Conservation (phyloP, 2,113 vertebrate genomes). For the Phylloscopus whistleri region DNA sequence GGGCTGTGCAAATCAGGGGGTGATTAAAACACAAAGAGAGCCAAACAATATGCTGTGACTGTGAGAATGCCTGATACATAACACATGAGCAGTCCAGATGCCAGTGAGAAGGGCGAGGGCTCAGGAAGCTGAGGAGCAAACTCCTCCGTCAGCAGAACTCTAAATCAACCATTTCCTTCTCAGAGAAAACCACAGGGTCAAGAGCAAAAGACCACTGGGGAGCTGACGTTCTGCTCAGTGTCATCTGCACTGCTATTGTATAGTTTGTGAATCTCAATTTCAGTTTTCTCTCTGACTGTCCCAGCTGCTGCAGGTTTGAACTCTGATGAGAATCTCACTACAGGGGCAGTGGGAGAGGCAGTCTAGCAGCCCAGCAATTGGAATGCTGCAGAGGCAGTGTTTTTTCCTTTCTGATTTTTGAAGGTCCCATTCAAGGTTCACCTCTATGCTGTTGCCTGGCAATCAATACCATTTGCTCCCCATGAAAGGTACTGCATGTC, state of each 20-base stretch:
- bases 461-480: not conserved
- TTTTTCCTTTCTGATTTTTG: not conserved
- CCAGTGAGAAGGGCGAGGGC: not conserved
- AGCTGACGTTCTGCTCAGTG: not conserved
- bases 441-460: not conserved
- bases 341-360: not conserved
- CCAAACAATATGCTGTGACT: not conserved
- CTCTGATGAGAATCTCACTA: not conserved
- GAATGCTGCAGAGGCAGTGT: not conserved
- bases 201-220: not conserved
- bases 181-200: not conserved
- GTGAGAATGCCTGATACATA: not conserved
- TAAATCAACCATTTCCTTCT: not conserved
- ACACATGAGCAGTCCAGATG: not conserved
- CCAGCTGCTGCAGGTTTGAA: not conserved
- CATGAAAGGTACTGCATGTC: not conserved
- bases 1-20: not conserved
- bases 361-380: not conserved
- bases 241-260: not conserved
- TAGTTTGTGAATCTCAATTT: not conserved
- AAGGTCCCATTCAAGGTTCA: not conserved
- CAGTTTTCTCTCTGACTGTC: not conserved
- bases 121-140: not conserved
- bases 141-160: not conserved
- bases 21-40: not conserved